Conservation (phyloP, 2,113 vertebrate species). For the Coreoperca whiteheadi region DNA sequence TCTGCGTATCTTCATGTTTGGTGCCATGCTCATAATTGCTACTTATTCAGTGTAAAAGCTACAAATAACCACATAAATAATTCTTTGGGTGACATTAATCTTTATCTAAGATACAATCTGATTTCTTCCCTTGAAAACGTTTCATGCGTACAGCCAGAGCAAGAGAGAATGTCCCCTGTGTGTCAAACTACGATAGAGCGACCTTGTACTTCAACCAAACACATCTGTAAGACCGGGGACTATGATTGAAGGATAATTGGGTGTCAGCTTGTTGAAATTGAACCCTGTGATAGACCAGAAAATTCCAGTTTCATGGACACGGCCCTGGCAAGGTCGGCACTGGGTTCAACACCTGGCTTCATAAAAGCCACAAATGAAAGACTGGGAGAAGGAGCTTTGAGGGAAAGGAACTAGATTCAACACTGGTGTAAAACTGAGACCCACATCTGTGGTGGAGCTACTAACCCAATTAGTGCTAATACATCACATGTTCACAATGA, state of each 20-base stretch:
- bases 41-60: slow-evolving; percentile 31
- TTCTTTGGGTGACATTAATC: neutral
- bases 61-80: slow-evolving; percentile 9
- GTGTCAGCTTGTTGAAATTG: slow-evolving; percentile 78
- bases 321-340: slow-evolving; percentile 60
- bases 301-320: slow-evolving; percentile 78
- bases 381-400: slow-evolving; percentile 22
- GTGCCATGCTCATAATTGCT: neutral
- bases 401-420: slow-evolving; percentile 8
- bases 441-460: neutral
- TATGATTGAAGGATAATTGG: slow-evolving; percentile 80
- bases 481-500: slow-evolving; percentile 36
- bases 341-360: slow-evolving; percentile 65
- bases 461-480: slow-evolving; percentile 19
- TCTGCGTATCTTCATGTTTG: neutral
- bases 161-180: slow-evolving; percentile 43
- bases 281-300: slow-evolving; percentile 74
- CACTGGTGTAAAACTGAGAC: slow-evolving; percentile 2
- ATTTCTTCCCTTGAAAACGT: slow-evolving; percentile 51
- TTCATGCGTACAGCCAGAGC: slow-evolving; percentile 18
- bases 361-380: slow-evolving; percentile 54
- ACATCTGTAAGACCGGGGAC: slow-evolving; percentile 69
- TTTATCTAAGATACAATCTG: slow-evolving; percentile 36
- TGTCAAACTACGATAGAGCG: slow-evolving; percentile 35
- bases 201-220: slow-evolving; percentile 69